phyloP scores from a whole-genome alignment of 37 sponge, comb jelly and placozoan species.

The Aplysina aerophoba region DNA sequence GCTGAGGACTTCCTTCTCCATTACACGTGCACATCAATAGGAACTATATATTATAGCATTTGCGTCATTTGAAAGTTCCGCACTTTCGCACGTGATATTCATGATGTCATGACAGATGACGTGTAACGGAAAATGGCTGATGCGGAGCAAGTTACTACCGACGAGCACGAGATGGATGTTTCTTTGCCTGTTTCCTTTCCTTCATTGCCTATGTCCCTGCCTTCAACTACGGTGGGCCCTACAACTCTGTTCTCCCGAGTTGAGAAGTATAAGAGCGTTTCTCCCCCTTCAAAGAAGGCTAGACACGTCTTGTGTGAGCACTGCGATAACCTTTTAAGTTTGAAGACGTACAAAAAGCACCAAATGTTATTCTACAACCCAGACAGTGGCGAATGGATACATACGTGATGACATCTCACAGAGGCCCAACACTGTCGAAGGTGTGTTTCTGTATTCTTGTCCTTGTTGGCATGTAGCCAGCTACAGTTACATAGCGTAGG shows the following conservation, averaged over 20 bases:
- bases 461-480: no score
- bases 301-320: conserved; percentile 8
- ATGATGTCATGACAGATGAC: background rate
- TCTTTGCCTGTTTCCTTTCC: no score
- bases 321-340: background rate
- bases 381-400: background rate
- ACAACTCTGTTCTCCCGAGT: background rate
- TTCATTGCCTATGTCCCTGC: no score
- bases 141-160: no score
- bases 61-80: background rate
- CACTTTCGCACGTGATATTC: background rate
- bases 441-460: no score
- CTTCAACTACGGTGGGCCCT: background rate
- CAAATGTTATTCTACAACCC: background rate
- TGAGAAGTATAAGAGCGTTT: background rate
- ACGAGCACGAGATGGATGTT: no score
- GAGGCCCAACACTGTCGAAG: background rate
- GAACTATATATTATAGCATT: no score
- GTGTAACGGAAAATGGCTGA: background rate
- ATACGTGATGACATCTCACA: background rate
- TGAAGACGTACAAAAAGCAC: conserved; percentile 7
- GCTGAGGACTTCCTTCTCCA: background rate
- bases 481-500: no score
- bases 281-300: background rate
- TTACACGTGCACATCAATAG: no score